phyloP scores from a whole-genome alignment of 1,140 invertebrate species.

The Meloidogyne floridensis region DNA sequence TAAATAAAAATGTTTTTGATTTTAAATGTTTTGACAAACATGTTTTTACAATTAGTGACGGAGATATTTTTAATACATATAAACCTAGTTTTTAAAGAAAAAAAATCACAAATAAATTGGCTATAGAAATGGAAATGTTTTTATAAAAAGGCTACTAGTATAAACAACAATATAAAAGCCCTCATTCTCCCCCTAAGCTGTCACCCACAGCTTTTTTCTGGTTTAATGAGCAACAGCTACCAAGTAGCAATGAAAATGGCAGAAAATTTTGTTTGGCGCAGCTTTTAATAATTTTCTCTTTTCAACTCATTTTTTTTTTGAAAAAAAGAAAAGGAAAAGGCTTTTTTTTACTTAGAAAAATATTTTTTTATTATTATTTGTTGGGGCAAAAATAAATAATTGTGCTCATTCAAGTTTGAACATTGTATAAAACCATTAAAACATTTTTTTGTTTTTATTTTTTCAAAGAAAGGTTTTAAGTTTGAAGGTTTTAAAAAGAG shows the following conservation, averaged over 20 bases:
- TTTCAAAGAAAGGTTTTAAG: no score
- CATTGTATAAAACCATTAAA: no score
- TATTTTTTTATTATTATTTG: no score
- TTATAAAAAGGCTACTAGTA: background rate
- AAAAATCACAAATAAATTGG: slow-evolving; percentile 4
- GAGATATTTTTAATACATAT: background rate
- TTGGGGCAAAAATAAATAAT: background rate
- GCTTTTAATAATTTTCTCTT: slow-evolving; percentile 4
- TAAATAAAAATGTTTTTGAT: no score
- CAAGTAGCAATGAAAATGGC: slow-evolving; percentile 32
- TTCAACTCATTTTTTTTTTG: slow-evolving; percentile 1
- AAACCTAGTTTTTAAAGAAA: background rate
- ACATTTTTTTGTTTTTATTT: no score
- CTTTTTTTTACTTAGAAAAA: no score
- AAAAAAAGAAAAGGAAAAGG: no score
- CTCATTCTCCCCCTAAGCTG: background rate
- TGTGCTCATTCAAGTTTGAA: no score
- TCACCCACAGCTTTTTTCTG: slow-evolving; percentile 1
- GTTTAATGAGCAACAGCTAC: background rate
- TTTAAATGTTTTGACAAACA: no score
- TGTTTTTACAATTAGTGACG: no score
- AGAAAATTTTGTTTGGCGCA: background rate
- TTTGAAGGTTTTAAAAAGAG: no score
- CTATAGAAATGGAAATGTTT: background rate
- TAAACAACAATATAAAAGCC: background rate